Evolutionary conservation across 1,140 invertebrate genomes (phyloP).

Genomic region (Pissodes strobi): DNA sequence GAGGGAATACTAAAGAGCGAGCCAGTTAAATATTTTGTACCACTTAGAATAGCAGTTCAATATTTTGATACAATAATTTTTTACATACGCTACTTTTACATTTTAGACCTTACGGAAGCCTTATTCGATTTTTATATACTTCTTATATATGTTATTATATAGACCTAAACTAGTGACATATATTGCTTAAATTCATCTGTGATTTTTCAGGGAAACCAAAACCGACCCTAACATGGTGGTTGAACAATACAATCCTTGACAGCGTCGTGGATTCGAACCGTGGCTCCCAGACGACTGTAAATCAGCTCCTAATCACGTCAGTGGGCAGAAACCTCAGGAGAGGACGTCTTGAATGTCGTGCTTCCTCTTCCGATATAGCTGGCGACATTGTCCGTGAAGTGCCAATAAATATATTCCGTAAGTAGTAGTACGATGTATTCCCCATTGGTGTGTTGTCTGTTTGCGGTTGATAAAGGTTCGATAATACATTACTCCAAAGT

Average conservation of each 20-base stretch:
- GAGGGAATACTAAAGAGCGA: no score
- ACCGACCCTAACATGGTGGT: conserved; percentile 80
- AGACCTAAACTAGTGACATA: no score
- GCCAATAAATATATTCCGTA: conserved; percentile 69
- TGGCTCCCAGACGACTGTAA: conserved; percentile 64
- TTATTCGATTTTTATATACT: no score
- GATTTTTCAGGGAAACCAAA: conserved; percentile 65
- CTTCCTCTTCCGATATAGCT: conserved; percentile 67
- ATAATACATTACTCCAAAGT: no score
- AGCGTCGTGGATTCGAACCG: conserved; percentile 65
- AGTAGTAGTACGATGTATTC: conserved; percentile 55
- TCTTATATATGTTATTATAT: no score
- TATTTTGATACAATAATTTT: no score
- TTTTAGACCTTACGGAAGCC: no score
- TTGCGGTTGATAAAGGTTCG: no score
- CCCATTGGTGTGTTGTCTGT: neutral
- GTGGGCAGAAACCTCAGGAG: conserved; percentile 66
- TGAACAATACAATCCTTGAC: conserved; percentile 70
- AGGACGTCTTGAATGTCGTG: conserved; percentile 69
- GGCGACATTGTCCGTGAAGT: conserved; percentile 63
- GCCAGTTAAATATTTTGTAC: no score
- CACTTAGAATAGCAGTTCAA: no score
- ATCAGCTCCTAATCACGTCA: conserved; percentile 67
- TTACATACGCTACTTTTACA: no score
- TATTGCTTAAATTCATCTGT: no score